Evolutionary conservation across 2,888 invertebrate genomes (phyloP).

Genomic region (Parnassius orleans): DNA sequence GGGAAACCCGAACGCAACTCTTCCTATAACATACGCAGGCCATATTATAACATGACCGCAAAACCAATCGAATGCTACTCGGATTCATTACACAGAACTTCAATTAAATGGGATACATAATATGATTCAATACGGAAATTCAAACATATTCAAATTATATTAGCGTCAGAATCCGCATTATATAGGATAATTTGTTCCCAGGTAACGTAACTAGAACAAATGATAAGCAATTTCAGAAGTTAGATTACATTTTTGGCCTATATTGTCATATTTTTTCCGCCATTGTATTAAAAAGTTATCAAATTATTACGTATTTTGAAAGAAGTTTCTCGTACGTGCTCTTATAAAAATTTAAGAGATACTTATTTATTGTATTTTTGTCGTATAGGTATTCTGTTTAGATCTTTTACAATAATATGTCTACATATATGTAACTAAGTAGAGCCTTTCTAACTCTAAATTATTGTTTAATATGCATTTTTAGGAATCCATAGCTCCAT

Average conservation of each 20-base stretch:
- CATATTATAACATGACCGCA: constrained; percentile 15
- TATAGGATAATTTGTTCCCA: constrained; percentile 16
- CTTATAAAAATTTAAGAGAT: no score
- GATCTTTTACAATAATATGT: no score
- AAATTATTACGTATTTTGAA: constrained; percentile 1
- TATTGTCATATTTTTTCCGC: constrained; percentile 15
- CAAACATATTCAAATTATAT: constrained; percentile 17
- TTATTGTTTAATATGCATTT: no score
- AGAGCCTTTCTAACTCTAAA: no score
- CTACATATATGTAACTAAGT: no score
- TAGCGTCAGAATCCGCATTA: not conserved
- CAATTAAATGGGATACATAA: constrained; percentile 12
- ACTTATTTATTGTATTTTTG: no score
- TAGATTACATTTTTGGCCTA: constrained; percentile 23
- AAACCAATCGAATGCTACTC: not conserved
- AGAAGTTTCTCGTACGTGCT: not conserved
- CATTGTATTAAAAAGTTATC: constrained; percentile 21
- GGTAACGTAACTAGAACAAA: constrained; percentile 15
- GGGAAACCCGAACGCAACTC: constrained; percentile 24
- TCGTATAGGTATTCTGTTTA: no score
- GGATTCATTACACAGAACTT: constrained; percentile 4
- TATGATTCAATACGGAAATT: constrained; percentile 32
- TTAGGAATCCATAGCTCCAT: no score
- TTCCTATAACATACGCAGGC: constrained; percentile 7
- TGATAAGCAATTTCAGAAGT: constrained; percentile 26